These are phyloP conservation scores for Acanthoscelides obtectus DNA, from an alignment of 2,888 invertebrate species.

Conservation along the genomic window DNA sequence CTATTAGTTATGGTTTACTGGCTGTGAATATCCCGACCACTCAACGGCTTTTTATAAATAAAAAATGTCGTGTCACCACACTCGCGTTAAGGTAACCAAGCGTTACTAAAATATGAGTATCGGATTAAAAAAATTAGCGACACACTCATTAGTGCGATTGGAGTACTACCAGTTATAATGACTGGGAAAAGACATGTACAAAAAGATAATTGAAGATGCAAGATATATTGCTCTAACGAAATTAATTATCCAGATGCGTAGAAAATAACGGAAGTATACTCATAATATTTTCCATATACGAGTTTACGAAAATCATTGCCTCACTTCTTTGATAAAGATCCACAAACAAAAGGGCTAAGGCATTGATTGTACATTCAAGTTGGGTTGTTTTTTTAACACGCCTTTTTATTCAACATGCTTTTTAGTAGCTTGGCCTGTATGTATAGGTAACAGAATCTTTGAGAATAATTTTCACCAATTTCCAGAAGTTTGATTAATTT, in stretches of 20 bases:
- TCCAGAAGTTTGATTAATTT: no score
- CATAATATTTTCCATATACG: neutral
- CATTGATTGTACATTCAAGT: no score
- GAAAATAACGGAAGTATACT: neutral
- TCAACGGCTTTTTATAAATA: neutral
- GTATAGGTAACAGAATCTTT: no score
- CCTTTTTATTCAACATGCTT: no score
- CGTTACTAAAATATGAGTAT: neutral
- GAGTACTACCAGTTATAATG: neutral
- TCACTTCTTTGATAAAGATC: no score
- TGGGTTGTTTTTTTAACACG: no score
- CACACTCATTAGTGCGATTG: neutral
- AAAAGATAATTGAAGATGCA: neutral
- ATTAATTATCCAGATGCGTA: neutral
- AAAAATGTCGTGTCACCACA: neutral
- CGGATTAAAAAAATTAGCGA: neutral
- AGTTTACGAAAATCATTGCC: no score
- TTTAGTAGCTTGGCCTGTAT: no score
- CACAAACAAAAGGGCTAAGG: no score
- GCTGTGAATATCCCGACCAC: neutral
- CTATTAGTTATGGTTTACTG: constrained; percentile 30
- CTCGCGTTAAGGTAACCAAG: neutral
- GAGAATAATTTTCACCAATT: no score
- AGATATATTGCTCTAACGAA: neutral
- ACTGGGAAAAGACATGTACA: neutral